A percentile compares a stretch with the other conserved stretches of the same genome.
Conservation (phyloP, 2,113 vertebrate species). For the Pelodiscus sinensis region DNA sequence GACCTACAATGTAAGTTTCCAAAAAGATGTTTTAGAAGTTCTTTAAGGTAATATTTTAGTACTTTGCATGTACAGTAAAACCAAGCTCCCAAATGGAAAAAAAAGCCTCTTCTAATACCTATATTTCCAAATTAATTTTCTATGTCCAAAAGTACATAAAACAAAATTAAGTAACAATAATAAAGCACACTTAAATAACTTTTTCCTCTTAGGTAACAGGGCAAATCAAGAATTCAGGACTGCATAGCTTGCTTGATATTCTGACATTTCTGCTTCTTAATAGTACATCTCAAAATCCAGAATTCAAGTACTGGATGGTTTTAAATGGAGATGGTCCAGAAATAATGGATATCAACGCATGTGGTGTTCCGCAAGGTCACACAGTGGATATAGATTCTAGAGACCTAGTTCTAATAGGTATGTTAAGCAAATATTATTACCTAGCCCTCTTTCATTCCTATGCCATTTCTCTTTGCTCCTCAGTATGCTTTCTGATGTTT, state of each 20-base stretch:
- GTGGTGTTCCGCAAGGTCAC: slow-evolving; percentile 31
- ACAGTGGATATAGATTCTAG: slow-evolving; percentile 23
- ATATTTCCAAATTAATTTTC: background rate
- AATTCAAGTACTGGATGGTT: slow-evolving; percentile 35
- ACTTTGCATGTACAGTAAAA: background rate
- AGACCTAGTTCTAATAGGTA: slow-evolving; percentile 36
- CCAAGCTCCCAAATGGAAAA: no score
- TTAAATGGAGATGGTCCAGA: background rate
- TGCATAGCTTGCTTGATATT: background rate
- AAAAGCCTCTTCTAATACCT: no score
- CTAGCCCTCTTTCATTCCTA: background rate
- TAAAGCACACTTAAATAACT: background rate
- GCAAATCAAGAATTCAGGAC: slow-evolving; percentile 28
- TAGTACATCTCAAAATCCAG: slow-evolving; percentile 38
- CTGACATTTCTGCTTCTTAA: slow-evolving; percentile 20
- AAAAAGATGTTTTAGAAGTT: background rate
- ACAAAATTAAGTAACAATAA: background rate
- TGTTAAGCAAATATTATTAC: background rate
- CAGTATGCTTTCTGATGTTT: background rate
- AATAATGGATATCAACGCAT: background rate
- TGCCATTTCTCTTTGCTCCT: background rate
- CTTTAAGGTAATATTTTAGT: background rate
- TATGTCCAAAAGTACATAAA: background rate
- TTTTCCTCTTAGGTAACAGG: slow-evolving; percentile 31
- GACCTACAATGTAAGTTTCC: background rate